Base-by-base conservation (phyloP, 2,113 vertebrate species). In the Eptatretus burgeri region DNA sequence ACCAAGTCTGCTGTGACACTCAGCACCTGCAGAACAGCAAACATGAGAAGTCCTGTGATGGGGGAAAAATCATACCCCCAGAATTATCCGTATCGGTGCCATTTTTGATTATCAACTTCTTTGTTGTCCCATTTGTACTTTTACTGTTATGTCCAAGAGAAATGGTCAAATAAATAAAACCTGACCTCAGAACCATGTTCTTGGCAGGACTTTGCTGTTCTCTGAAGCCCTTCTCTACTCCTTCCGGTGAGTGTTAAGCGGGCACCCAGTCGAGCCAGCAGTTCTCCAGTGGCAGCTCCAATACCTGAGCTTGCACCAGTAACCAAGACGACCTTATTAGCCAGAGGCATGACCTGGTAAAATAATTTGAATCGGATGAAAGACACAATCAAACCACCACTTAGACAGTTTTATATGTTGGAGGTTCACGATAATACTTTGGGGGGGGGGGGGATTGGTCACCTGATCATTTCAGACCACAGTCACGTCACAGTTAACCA, bases 231-330 rank as follows among this genome's bases (percentile, higher is more conserved):
- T 7, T 78, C 75, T 66, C 74, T 64, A 64, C 80, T 75, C 2
- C 80, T 72, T 7, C 80, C 80, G 66, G 76, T 80, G 1, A 81
- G 70, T 3, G 79, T 77, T 67, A 81, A 65, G 10, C 68, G 56
- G 13, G 75, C 77, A 41, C 80, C 80, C 1, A 81, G 75, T 65
- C 69, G 75, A 27, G 79, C 74, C 65, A 81, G 80, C 50, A 81
- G 70, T 20, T 76, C 13, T 13, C 75, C 74, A 0, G 78, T 73
- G 0, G 76, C 77, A 1, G 79, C 79, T 1, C 79, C 79, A 11
- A 81, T 81, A 1, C 80, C 80, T 1, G 80, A 81, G 67, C 80
- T 81, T 66, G 80, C 80, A 0, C 80, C 80, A 0, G 79, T 81
- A 53, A 81, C 71, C 20, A 81, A 69, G 3, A 72, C 16, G 50